Percentiles rank a stretch among this genome's conserved stretches.
phyloP scores from a whole-genome alignment of 2,113 vertebrate species.

The Myrmecobius fasciatus region DNA sequence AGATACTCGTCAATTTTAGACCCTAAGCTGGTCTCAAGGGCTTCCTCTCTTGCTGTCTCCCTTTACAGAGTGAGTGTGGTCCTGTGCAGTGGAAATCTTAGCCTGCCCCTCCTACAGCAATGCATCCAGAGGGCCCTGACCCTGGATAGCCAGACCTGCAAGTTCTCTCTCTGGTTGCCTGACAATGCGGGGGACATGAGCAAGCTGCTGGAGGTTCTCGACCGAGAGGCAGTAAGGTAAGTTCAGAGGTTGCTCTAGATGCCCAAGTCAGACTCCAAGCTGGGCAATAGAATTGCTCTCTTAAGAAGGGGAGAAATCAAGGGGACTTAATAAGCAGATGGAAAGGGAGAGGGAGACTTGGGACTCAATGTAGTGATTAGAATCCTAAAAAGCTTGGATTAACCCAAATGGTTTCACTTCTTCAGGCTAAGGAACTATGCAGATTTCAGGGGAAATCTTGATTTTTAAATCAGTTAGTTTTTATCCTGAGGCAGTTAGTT shows the following conservation, averaged over 20 bases:
- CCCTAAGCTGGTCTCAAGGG: not conserved
- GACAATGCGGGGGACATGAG: constrained; percentile 89
- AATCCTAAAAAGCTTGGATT: not conserved
- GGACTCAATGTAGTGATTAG: not conserved
- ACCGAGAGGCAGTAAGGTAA: constrained; percentile 91
- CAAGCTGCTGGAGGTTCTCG: constrained; percentile 90
- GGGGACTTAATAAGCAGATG: not conserved
- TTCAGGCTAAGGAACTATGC: not conserved
- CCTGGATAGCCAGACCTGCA: constrained; percentile 88
- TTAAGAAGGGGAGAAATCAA: not conserved
- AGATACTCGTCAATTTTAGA: not conserved
- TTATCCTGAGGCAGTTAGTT: not conserved
- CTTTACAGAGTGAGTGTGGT: constrained; percentile 89
- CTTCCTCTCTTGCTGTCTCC: not conserved
- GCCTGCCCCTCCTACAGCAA: constrained; percentile 87
- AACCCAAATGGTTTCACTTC: not conserved
- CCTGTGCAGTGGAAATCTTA: constrained; percentile 91
- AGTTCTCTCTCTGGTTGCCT: constrained; percentile 88
- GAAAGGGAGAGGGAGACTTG: not conserved
- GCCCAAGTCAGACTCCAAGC: not conserved
- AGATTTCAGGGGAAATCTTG: not conserved
- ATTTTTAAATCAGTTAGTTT: not conserved
- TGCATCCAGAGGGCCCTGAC: constrained; percentile 90
- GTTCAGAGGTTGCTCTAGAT: not conserved
- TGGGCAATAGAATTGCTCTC: not conserved